Evolutionary conservation across 2,888 invertebrate species (phyloP), one percentile per base, ranked within the genome.

Genomic region (Melanophora roralis): DNA sequence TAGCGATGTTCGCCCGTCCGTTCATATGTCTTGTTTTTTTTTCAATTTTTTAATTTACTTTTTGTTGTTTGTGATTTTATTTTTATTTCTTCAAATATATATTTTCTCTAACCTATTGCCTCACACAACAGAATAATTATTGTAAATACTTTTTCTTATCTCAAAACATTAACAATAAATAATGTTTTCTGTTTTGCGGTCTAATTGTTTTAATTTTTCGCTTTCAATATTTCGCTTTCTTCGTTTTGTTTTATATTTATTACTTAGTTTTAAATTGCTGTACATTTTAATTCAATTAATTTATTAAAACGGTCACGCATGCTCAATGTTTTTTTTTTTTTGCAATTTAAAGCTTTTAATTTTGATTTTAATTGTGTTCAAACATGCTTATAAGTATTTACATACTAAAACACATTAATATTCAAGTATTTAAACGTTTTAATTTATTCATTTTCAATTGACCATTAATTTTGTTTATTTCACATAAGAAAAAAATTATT

Each of bases 271-370:
- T 27, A n/a, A 68, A 62, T 69, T 69, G 62, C 27, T 68, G 76
- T 72, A n/a, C 76, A 62, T 67, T 72, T 72, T 72, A 76, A 76
- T 72, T 72, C 43, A 80, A 80, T 76, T 72, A 80, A 76, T 72
- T 80, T 67, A 21, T 67, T 45, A 80, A 80, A 75, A 76, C 72
- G 55, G 72, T 80, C 76, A 80, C 76, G 76, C 80, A 80, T 68
- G 76, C 80, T 76, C 72, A 62, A 67, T 45, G 68, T 73, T 69
- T 27, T 34, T 7, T 43, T 65, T 36, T 40, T 3, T 27, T 62
- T 36, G 53, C 14, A n/a, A 16, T 49, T 45, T 23, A n/a, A 64
- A 27, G 14, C n/a, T 5, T 57, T 62, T 59, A 49, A 59, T 59
- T 49, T 27, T 47, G 19, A 64, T 64, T 38, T 38, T 23, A 55